phyloP scores from a whole-genome alignment of 2,113 vertebrate species.

The Gobiocypris rarus region DNA sequence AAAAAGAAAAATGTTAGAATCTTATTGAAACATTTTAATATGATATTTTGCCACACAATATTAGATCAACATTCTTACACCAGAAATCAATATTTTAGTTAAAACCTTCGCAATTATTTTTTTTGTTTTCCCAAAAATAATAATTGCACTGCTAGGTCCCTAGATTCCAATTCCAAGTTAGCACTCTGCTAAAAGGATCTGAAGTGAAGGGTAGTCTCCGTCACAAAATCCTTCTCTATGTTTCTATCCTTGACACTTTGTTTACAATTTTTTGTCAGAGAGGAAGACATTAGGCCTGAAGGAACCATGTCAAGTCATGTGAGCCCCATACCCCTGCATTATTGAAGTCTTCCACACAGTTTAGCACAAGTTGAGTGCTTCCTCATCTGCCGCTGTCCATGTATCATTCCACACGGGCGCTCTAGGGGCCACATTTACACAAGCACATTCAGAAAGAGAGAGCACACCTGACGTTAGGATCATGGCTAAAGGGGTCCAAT shows the following conservation, averaged over 20 bases:
- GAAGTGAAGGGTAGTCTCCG: conserved; percentile 1
- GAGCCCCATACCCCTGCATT: conserved; percentile 4
- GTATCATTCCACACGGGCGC: neutral
- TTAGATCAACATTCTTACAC: neutral
- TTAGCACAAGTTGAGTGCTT: conserved; percentile 28
- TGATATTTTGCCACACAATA: neutral
- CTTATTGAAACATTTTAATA: neutral
- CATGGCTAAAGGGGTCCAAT: neutral
- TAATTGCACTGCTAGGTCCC: neutral
- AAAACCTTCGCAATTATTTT: neutral
- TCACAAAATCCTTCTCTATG: neutral
- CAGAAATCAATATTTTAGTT: neutral
- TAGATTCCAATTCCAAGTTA: neutral
- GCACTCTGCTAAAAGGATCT: neutral
- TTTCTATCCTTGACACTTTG: neutral
- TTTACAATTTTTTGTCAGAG: conserved; percentile 17
- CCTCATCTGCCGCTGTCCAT: neutral
- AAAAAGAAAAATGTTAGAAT: neutral
- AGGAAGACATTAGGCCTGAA: conserved; percentile 1
- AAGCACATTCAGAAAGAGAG: neutral
- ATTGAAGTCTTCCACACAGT: conserved; percentile 26
- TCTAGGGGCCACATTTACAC: neutral
- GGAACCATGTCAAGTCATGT: conserved; percentile 34
- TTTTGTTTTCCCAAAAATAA: no score
- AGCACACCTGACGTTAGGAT: neutral